Evolutionary conservation across 2,797 vertebrate genomes (phyloP).

Genomic region (Mycteria americana): DNA sequence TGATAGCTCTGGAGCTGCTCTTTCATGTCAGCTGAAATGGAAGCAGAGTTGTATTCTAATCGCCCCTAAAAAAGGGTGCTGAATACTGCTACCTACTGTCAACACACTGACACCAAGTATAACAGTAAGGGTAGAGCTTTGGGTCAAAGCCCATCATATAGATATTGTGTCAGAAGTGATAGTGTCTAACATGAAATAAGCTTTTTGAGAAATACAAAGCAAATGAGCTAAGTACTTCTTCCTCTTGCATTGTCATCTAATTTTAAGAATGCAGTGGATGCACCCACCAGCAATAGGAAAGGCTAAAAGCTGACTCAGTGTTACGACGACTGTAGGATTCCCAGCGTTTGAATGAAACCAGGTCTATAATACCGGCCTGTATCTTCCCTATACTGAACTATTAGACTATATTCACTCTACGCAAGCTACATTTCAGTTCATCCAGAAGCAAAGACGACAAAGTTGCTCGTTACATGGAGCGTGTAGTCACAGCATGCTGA

Average conservation of each 20-base stretch:
- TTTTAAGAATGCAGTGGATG: neutral
- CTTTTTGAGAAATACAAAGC: neutral
- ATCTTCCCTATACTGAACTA: neutral
- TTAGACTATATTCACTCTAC: neutral
- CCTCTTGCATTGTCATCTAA: neutral
- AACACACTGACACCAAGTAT: neutral
- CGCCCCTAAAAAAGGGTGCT: neutral
- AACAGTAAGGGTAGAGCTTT: neutral
- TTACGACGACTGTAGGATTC: neutral
- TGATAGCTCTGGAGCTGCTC: neutral
- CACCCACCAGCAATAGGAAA: neutral
- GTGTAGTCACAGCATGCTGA: neutral
- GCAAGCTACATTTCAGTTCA: neutral
- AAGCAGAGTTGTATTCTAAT: neutral
- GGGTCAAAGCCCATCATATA: neutral
- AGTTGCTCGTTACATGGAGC: fast-evolving
- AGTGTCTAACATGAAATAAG: neutral
- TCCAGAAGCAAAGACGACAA: neutral
- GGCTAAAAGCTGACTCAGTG: neutral
- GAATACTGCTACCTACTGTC: neutral
- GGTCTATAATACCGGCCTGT: neutral
- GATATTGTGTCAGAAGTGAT: neutral
- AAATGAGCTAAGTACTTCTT: neutral
- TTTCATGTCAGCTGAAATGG: neutral
- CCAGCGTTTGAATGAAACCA: neutral